A percentile compares a stretch with the other conserved stretches of the same genome.
These are phyloP conservation scores for Drosophila melanica DNA, from an alignment of 1,140 invertebrate species.

Conservation along the genomic window DNA sequence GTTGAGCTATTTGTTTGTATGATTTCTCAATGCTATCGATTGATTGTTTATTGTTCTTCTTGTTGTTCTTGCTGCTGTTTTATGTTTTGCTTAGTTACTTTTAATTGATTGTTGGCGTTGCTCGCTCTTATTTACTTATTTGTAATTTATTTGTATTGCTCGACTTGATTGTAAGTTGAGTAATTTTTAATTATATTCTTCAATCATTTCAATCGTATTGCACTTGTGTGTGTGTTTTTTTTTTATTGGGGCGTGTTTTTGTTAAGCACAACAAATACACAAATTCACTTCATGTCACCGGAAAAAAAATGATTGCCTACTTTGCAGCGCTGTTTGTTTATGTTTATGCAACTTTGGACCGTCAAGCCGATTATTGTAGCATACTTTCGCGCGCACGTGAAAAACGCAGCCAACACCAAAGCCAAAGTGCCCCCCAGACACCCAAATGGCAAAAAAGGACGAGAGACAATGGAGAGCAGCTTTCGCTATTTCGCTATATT, in stretches of 20 bases:
- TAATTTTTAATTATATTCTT: neutral
- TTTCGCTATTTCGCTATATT: constrained; percentile 23
- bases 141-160: neutral
- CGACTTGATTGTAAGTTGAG: no score
- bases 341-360: constrained; percentile 63
- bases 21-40: constrained; percentile 28
- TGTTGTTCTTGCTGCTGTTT: neutral
- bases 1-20: constrained; percentile 24
- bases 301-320: constrained; percentile 48
- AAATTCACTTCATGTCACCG: constrained; percentile 33
- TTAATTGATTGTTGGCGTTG: neutral
- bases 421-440: constrained; percentile 14
- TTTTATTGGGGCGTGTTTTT: neutral
- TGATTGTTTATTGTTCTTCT: constrained; percentile 25
- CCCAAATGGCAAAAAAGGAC: neutral
- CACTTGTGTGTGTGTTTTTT: neutral
- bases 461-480: constrained; percentile 14
- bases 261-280: constrained; percentile 10
- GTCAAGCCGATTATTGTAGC: constrained; percentile 38
- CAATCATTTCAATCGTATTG: neutral
- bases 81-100: neutral
- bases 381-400: constrained; percentile 59
- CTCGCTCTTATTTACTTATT: neutral
- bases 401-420: constrained; percentile 31
- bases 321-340: constrained; percentile 40